Conservation (phyloP, 2,797 vertebrate species). For the Trachurus trachurus region DNA sequence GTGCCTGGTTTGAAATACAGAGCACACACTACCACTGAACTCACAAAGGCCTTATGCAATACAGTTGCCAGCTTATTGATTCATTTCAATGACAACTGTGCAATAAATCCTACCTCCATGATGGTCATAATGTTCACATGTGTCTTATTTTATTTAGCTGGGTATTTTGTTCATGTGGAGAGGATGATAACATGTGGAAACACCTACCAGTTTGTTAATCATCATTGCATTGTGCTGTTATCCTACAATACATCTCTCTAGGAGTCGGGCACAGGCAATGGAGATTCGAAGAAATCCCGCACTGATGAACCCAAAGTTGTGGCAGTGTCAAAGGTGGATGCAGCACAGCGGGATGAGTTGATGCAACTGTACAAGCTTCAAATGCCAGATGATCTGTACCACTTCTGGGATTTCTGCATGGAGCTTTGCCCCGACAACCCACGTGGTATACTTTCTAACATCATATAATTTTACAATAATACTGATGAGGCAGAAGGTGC, state of each 20-base stretch:
- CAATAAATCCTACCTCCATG: not conserved
- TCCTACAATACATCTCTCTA: conserved; percentile 22
- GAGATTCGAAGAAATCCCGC: conserved; percentile 84
- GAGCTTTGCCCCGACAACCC: conserved; percentile 88
- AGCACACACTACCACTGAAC: not conserved
- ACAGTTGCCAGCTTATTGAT: not conserved
- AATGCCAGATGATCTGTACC: conserved; percentile 94
- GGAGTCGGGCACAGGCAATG: conserved; percentile 76
- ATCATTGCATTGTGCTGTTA: not conserved
- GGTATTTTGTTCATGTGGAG: not conserved
- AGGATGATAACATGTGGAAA: not conserved
- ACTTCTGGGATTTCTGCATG: conserved; percentile 96
- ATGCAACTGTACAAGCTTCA: conserved; percentile 88
- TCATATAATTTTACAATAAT: not conserved
- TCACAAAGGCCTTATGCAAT: not conserved
- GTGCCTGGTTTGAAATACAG: not conserved
- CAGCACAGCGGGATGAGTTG: conserved; percentile 86
- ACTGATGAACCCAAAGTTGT: conserved; percentile 63
- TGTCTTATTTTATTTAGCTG: too few relatives aligned
- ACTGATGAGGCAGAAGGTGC: conserved; percentile 2
- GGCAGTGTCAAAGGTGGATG: conserved; percentile 53
- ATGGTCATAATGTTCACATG: not conserved
- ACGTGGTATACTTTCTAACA: conserved; percentile 81
- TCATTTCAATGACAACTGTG: not conserved
- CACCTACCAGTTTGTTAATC: not conserved